Percentiles rank a stretch among this genome's conserved stretches.
phyloP scores from a whole-genome alignment of 2,888 invertebrate genomes.

The Asteroscopus sphinx region DNA sequence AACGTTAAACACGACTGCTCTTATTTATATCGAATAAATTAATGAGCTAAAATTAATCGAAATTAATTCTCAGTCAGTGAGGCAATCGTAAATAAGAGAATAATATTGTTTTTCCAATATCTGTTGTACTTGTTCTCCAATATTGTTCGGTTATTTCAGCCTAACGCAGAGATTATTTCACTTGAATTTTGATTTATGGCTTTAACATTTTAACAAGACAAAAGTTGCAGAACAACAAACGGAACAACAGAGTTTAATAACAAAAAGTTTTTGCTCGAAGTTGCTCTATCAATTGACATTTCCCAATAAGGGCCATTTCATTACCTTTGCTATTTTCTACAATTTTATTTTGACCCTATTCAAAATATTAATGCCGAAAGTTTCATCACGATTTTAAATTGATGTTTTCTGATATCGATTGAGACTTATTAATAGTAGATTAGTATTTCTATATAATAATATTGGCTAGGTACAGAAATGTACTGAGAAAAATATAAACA shows the following conservation, averaged over 20 bases:
- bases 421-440: no score
- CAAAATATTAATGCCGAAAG: conserved; percentile 26
- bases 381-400: conserved; percentile 21
- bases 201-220: conserved; percentile 66
- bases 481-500: no score
- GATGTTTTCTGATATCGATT: conserved; percentile 10
- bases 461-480: no score
- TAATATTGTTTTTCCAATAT: conserved; percentile 37
- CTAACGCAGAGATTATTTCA: conserved; percentile 58
- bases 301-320: conserved; percentile 56
- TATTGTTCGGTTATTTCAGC: conserved; percentile 52
- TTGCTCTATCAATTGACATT: conserved; percentile 58
- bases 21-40: conserved; percentile 10
- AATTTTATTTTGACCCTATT: conserved; percentile 42
- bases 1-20: conserved; percentile 7
- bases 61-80: conserved; percentile 12
- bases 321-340: conserved; percentile 46
- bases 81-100: conserved; percentile 9
- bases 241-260: conserved; percentile 61
- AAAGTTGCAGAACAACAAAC: conserved; percentile 65
- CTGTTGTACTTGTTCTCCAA: conserved; percentile 23
- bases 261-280: conserved; percentile 60
- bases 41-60: conserved; percentile 25
- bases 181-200: conserved; percentile 69
- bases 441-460: no score